A percentile compares a stretch with the other conserved stretches of the same genome.
Evolutionary conservation across 2,113 vertebrate genomes (phyloP).

Genomic region (Silurus glanis): DNA sequence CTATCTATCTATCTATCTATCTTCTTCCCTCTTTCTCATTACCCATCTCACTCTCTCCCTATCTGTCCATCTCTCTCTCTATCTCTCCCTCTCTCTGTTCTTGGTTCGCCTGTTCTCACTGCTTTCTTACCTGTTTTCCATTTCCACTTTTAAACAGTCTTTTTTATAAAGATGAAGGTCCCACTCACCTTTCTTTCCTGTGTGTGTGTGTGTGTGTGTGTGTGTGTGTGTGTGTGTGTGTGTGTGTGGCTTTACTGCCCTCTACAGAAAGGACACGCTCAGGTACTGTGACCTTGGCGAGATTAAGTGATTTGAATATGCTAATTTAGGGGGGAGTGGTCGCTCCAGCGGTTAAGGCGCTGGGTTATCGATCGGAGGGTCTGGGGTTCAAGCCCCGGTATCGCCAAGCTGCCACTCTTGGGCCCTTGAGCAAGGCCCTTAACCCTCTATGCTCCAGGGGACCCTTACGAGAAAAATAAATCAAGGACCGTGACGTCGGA

Average conservation of each 20-base stretch:
- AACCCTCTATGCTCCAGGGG: too few relatives aligned
- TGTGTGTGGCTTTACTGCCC: conserved; percentile 17
- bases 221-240: conserved; percentile 25
- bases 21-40: conserved; percentile 32
- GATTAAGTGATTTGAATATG: conserved; percentile 17
- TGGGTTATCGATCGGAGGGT: too few relatives aligned
- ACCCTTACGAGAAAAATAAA: too few relatives aligned
- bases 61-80: not conserved
- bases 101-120: conserved; percentile 12
- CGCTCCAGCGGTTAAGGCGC: too few relatives aligned
- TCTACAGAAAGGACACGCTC: conserved; percentile 20
- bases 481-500: too few relatives aligned
- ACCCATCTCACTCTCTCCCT: not conserved
- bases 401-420: too few relatives aligned
- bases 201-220: not conserved
- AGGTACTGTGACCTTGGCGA: not conserved
- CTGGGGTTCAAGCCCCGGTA: too few relatives aligned
- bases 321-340: too few relatives aligned
- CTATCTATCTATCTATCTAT: not conserved
- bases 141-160: conserved; percentile 48
- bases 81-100: not conserved
- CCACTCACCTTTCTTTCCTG: conserved; percentile 7
- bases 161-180: conserved; percentile 43
- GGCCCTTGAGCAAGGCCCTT: too few relatives aligned
- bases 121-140: conserved; percentile 19